Base-by-base conservation (phyloP, 2,797 vertebrate genomes). In the Falco biarmicus region DNA sequence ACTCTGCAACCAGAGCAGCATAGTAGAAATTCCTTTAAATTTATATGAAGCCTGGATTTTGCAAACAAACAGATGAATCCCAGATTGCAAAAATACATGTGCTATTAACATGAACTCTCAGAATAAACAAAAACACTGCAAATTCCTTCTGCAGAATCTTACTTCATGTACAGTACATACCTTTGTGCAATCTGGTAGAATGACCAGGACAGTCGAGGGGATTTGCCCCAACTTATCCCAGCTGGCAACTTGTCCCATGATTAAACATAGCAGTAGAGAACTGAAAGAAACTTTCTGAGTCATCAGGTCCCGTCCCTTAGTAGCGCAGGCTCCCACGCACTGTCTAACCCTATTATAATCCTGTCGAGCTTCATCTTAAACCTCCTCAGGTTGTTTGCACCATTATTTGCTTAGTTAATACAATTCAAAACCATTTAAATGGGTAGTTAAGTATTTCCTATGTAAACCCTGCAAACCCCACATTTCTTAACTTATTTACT, bases 401-500 rank as follows among this genome's bases (percentile, higher is more conserved):
- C 53, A 57, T 32, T 39, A 59, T 70, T 71, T 71, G 26, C 65
- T 75, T 78, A 69, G 25, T 43, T 79, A 65, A 41, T 32, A 59
- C 5, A 59, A 31, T 84, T 63, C 14, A 81, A 73, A 78, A 43
- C 2, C 19, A 79, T 48, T 63, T 61, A 29, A 57, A 74, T 66
- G 34, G 77, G 20, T 11, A 51, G 60, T 43, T 61, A 47, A 14
- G 45, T 47, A 59, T 50, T 88, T 95, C 61, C 73, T 45, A 19
- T 4, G 37, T 48, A 89, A 93, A 65, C 26, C 13, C 13, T 68
- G 48, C 9, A 63, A 85, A 76, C 32, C 4, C 0, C 1, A 0
- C 8, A 7, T 28, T 74, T 78, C 54, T 34, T n/a, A 11, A 39
- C 54, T 84, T 82, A 39, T 32, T 83, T 81, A 48, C 28, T 70